Evolutionary conservation across 2,797 vertebrate genomes (phyloP).

Genomic region (Sphaeramia orbicularis): DNA sequence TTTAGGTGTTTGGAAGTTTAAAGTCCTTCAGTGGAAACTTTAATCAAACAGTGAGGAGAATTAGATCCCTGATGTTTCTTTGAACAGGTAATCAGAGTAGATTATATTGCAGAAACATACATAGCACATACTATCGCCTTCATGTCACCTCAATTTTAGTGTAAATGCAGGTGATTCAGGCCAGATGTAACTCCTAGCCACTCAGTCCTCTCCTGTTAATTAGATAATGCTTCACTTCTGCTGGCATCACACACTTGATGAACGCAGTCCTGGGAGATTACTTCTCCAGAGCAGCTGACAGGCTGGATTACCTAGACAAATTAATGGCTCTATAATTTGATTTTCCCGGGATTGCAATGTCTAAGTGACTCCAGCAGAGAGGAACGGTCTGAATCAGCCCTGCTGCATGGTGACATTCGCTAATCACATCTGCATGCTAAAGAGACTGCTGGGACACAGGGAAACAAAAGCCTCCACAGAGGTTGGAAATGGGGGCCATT

Average conservation of each 20-base stretch:
- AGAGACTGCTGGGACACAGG: conserved; percentile 38
- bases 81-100: conserved; percentile 13
- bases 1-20: background rate
- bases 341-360: conserved; percentile 83
- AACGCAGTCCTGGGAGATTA: conserved; percentile 84
- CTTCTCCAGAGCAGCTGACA: conserved; percentile 84
- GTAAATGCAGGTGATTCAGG: conserved; percentile 62
- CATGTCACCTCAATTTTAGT: conserved; percentile 40
- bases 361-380: conserved; percentile 80
- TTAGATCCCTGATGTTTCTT: background rate
- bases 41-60: background rate
- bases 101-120: conserved; percentile 26
- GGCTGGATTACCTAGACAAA: conserved; percentile 87
- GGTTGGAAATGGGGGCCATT: conserved; percentile 23
- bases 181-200: conserved; percentile 67
- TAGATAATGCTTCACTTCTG: conserved; percentile 84
- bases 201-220: conserved; percentile 79
- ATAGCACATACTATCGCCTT: background rate
- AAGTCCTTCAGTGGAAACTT: conserved; percentile 12
- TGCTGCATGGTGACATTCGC: conserved; percentile 69
- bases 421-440: conserved; percentile 80
- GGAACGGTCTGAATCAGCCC: conserved; percentile 72
- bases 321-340: conserved; percentile 90
- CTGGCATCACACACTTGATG: conserved; percentile 83
- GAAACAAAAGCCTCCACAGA: conserved; percentile 43